Evolutionary conservation across 2,888 invertebrate genomes (phyloP), one percentile per base, ranked within the genome.

Genomic region (Trileptium ribeirensis): DNA sequence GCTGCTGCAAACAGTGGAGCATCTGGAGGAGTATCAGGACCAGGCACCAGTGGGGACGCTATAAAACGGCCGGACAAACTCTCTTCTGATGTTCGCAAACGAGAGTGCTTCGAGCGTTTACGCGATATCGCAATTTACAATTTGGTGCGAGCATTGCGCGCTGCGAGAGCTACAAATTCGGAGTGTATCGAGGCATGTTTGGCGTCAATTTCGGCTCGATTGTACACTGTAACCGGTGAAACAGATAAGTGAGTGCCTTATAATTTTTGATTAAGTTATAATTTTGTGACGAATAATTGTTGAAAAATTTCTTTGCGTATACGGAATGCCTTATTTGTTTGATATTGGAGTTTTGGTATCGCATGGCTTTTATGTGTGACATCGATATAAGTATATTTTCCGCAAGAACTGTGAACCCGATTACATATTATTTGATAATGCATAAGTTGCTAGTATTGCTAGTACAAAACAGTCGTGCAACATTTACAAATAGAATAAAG

Each of bases 91-190:
- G 36, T 29, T 75, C 77, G 77, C 36, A 75, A 39, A 36, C 77
- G 77, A 2, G 38, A 75, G 24, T 51, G 51, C 24, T 95, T 97
- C 90, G 96, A 97, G 89, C 94, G 94, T 82, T 91, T 98, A 70
- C 91, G 97, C 77, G 96, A 97, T 89, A 94, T 96, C 0, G 97
- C 97, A 1, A 97, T 98, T 85, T 95, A 96, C 87, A 97, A 97
- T 89, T 90, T 98, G 3, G 97, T 97, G 84, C 90, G 91, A 83
- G 96, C 97, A 0, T 88, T 99, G 67, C 93, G 95, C 87, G 94
- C 98, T 0, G 96, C 96, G 0, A 92, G 97, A 83, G 92, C 92
- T 0, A 92, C 94, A 39, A 97, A 99, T 89, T 93, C 93, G 2
- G 94, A 94, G 88, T 97, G 96, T 89, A 95, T 99, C 0, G 94